Conservation (phyloP, 2,888 invertebrate genomes). For the Azorinus chamasolen region DNA sequence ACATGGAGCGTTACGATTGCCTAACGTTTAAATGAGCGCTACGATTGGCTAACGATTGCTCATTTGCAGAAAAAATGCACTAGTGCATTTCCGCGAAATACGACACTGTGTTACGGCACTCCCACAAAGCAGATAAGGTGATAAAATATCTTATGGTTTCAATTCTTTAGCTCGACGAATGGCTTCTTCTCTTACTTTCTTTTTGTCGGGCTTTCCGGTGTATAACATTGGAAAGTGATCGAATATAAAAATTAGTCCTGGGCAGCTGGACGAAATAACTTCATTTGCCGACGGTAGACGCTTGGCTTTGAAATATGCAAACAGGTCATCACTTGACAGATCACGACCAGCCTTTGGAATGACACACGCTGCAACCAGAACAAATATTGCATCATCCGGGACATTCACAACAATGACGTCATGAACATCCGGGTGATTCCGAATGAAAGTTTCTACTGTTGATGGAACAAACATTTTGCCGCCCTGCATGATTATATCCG, state of each 20-base stretch:
- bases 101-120: too few relatives aligned
- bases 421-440: constrained; percentile 43
- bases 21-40: too few relatives aligned
- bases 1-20: too few relatives aligned
- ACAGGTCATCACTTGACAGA: constrained; percentile 12
- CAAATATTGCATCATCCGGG: constrained; percentile 28
- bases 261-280: constrained; percentile 8
- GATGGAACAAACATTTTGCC: constrained; percentile 17
- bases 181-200: background rate
- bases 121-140: too few relatives aligned
- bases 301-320: constrained; percentile 3
- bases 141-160: too few relatives aligned
- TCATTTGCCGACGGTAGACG: constrained; percentile 9
- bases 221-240: constrained; percentile 30
- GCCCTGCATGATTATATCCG: constrained; percentile 27
- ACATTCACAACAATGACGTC: constrained; percentile 42
- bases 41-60: too few relatives aligned
- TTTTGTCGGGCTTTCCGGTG: constrained; percentile 49
- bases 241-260: constrained; percentile 28
- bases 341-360: constrained; percentile 24
- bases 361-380: constrained; percentile 44
- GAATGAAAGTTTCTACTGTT: constrained; percentile 31
- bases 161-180: background rate
- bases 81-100: too few relatives aligned
- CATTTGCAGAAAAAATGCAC: too few relatives aligned